These are phyloP conservation scores for Polypedilum vanderplanki DNA, from an alignment of 1,140 invertebrate genomes.

Conservation along the genomic window DNA sequence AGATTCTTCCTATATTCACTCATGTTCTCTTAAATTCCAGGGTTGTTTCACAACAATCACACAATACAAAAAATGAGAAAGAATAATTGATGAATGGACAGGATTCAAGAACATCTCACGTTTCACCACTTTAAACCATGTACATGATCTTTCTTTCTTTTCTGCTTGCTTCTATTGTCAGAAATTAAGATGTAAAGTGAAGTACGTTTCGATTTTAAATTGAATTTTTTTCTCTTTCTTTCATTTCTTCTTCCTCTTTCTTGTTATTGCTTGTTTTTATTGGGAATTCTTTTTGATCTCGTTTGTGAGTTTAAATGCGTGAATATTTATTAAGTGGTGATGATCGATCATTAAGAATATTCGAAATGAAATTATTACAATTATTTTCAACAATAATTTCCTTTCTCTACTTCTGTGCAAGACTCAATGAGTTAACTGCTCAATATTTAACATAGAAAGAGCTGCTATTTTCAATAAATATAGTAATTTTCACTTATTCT, in stretches of 20 bases:
- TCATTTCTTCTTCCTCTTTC: neutral
- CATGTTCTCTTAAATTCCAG: neutral
- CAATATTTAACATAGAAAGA: neutral
- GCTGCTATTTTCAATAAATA: no score
- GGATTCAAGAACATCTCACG: constrained; percentile 13
- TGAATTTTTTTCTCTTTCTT: constrained; percentile 2
- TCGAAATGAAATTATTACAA: neutral
- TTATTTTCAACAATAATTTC: neutral
- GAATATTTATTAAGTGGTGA: constrained; percentile 27
- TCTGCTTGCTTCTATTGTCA: neutral
- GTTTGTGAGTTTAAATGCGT: constrained; percentile 20
- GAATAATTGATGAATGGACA: constrained; percentile 23
- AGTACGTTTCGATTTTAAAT: constrained; percentile 19
- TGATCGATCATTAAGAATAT: constrained; percentile 23
- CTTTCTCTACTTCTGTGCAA: neutral
- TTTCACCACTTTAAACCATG: constrained; percentile 1
- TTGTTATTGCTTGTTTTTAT: neutral
- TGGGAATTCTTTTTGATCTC: neutral
- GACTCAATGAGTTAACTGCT: neutral
- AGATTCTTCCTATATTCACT: neutral
- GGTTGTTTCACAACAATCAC: no score
- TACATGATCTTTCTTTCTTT: neutral
- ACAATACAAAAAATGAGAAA: neutral
- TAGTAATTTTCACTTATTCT: neutral
- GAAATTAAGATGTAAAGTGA: constrained; percentile 27